Evolutionary conservation across 2,888 invertebrate species (phyloP), one percentile per base, ranked within the genome.

Genomic region (Pyralis farinalis): DNA sequence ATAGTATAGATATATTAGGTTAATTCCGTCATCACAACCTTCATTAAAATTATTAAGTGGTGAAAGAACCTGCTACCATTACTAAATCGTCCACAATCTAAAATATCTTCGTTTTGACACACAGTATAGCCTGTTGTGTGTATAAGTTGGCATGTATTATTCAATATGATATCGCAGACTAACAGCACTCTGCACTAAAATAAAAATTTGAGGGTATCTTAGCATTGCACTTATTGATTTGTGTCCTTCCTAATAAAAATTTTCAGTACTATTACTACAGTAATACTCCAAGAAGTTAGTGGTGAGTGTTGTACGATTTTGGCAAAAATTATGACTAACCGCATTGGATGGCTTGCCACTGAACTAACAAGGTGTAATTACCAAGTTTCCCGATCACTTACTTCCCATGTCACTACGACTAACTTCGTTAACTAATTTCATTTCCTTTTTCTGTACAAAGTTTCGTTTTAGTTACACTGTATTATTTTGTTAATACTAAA

Each of bases 271-370:
- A 53, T 63, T 66, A 72, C 84, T 70, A 83, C 84, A 77, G 85
- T 87, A 85, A 77, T 72, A 76, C 79, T 68, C 75, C 77, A 76
- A 77, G 78, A 76, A 62, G 68, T 85, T 81, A 85, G 87, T 85
- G 87, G 87, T 87, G 87, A 88, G 87, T 88, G 81, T 82, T 80
- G 80, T 78, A 73, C 65, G 78, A 80, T 82, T 84, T 78, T 84
- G 83, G 80, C 73, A 74, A 66, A n/a, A 59, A 59, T 58, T 66
- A 54, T 77, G 65, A 84, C 82, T 86, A 86, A 85, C 79, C 52
- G 67, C 69, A 69, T 63, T 60, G 52, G 42, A 50, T 53, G 44
- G 70, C 71, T 71, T 72, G 63, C 63, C 62, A 62, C 59, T 62
- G 39, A 51, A 67, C 66, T 69, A 67, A 71, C 63, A 50, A 52